These are phyloP conservation scores for Adrianichthys oophorus DNA, from an alignment of 2,797 vertebrate genomes.

Conservation along the genomic window DNA sequence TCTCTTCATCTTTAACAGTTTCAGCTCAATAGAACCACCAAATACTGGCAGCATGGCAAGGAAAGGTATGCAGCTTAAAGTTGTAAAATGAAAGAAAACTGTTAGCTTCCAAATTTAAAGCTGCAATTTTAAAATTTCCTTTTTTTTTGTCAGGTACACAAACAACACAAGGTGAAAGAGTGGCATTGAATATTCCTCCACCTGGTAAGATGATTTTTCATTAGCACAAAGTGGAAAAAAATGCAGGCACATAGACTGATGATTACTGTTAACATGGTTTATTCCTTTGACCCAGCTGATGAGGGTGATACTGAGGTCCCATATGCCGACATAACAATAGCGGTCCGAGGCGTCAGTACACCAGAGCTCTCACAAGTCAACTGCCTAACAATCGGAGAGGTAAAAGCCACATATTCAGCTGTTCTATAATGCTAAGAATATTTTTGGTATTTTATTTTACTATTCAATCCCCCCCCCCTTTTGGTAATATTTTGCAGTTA, in stretches of 20 bases:
- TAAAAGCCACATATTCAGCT: constrained; percentile 33
- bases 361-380: constrained; percentile 72
- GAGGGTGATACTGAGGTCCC: constrained; percentile 80
- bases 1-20: constrained; percentile 9
- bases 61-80: constrained; percentile 46
- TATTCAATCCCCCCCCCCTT: no score
- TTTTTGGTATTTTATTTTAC: no score
- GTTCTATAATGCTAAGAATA: no score
- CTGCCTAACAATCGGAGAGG: constrained; percentile 59
- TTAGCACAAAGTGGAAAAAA: neutral
- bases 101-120: neutral
- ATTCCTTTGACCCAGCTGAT: constrained; percentile 58
- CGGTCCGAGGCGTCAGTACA: constrained; percentile 76
- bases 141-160: constrained; percentile 34
- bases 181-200: constrained; percentile 58
- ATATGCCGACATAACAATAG: constrained; percentile 83
- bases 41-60: constrained; percentile 17
- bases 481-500: no score
- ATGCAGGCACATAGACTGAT: neutral
- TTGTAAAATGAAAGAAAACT: neutral
- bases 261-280: neutral
- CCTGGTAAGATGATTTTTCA: constrained; percentile 42
- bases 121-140: neutral
- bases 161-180: constrained; percentile 56
- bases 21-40: constrained; percentile 42